Evolutionary conservation across 2,113 vertebrate species (phyloP), one percentile per base, ranked within the genome.

Genomic region (Hydrolagus affinis): DNA sequence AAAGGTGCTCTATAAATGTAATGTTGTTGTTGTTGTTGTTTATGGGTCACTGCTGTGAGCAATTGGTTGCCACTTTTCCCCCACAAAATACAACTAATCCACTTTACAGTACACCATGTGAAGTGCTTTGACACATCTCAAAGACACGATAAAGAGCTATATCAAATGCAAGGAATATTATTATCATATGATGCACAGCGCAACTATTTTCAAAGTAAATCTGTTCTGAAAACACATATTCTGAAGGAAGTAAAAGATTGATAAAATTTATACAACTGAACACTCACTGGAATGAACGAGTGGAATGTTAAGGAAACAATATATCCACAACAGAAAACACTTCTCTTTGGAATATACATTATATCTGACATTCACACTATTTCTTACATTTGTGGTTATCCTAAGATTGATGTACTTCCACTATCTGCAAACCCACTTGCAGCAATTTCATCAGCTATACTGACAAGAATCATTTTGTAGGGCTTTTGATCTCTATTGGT

Each of bases 181-280:
- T 57, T 77, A 11, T 23, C 25, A 72, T 72, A 56, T 60, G n/a
- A 15, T 11, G 57, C 60, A n/a, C n/a, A 25, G 56, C 75, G 57
- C 56, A 77, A 59, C n/a, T 59, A 19, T 23, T 78, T 78, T 23
- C 57, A 77, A 78, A 59, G 21, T 78, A 25, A 78, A 78, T 25
- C 57, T 62, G 11, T 14, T 78, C 28, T 78, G 59, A 78, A 60
- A 78, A n/a, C 30, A 62, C n/a, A 78, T 23, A 12, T 12, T 60
- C 76, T 25, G 57, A 12, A 62, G 57, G 21, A 25, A 11, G 15
- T 23, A 78, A 28, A 23, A 6, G 57, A 60, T 78, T 59, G 15
- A 78, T 78, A 60, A 62, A 78, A 14, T 77, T 77, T 23, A 57
- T 56, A 77, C 75, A 19, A 59, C 28, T 21, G 75, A 23, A 56